Percentiles rank a stretch among this genome's conserved stretches.
Conservation (phyloP, 2,888 invertebrate species). For the Drosophila siamana region DNA sequence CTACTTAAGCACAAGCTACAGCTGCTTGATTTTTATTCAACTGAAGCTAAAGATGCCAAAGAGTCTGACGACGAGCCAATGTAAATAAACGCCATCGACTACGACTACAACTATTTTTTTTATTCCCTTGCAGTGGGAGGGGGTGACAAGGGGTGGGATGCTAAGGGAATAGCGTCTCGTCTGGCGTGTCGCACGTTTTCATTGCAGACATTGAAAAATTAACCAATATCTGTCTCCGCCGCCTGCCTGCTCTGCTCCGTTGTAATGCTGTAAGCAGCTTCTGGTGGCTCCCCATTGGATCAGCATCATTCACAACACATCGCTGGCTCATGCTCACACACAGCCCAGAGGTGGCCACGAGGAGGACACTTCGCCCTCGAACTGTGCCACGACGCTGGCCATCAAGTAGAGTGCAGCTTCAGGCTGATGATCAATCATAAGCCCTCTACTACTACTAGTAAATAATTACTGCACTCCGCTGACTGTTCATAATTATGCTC, state of each 20-base stretch:
- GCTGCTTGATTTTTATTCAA: conserved; percentile 62
- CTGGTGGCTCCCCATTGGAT: conserved; percentile 6
- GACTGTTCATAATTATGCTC: neutral
- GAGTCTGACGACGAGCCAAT: conserved; percentile 40
- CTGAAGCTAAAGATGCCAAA: conserved; percentile 42
- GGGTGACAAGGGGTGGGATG: neutral
- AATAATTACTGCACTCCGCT: conserved; percentile 26
- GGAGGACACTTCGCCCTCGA: conserved; percentile 11
- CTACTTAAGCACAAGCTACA: conserved; percentile 64
- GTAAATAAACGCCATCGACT: conserved; percentile 45
- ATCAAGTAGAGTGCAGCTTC: conserved; percentile 46
- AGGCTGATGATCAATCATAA: conserved; percentile 36
- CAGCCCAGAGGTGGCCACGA: conserved; percentile 34
- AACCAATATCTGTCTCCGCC: conserved; percentile 78
- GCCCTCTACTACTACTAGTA: no score
- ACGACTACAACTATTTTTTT: neutral
- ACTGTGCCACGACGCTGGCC: neutral
- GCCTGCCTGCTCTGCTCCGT: conserved; percentile 58
- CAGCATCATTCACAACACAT: conserved; percentile 4
- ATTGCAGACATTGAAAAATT: conserved; percentile 81
- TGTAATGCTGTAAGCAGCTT: conserved; percentile 27
- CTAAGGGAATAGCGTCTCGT: conserved; percentile 19
- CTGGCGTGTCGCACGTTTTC: conserved; percentile 68
- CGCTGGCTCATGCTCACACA: neutral
- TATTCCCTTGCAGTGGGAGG: neutral